Evolutionary conservation across 2,113 vertebrate genomes (phyloP).

Genomic region (Panurus biarmicus): DNA sequence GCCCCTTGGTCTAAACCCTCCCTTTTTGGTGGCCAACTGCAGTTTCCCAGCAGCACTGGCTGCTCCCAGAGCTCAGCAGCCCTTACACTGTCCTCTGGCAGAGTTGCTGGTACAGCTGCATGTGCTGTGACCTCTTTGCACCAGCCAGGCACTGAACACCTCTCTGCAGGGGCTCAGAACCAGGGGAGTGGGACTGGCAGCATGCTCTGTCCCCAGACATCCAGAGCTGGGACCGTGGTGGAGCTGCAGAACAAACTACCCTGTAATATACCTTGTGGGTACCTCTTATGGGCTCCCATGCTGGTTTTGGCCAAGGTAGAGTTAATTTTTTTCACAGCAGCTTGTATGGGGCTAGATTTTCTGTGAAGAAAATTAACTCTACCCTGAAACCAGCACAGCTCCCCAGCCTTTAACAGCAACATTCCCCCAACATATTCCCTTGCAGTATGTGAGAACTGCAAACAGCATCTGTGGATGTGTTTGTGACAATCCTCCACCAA

Average conservation of each 20-base stretch:
- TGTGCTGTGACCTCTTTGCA: not conserved
- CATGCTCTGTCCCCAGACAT: fast-evolving
- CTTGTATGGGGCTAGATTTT: not conserved
- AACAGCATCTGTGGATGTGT: not conserved
- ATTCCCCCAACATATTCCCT: not conserved
- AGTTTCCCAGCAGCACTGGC: not conserved
- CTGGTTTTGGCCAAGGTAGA: not conserved
- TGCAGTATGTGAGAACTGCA: not conserved
- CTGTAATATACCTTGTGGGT: not conserved
- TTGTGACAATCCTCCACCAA: not conserved
- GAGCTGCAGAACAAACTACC: not conserved
- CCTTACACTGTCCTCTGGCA: not conserved
- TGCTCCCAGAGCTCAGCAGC: not conserved
- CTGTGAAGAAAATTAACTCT: not conserved
- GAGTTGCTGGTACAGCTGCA: not conserved
- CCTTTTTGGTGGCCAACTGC: not conserved
- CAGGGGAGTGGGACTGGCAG: not conserved
- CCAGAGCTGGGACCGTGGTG: fast-evolving
- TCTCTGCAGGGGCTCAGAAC: not conserved
- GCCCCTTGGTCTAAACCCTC: not conserved
- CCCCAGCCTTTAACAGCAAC: not conserved
- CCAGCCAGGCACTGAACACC: not conserved
- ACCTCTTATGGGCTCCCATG: not conserved
- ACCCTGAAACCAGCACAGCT: not conserved
- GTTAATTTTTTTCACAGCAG: not conserved